A percentile compares a stretch with the other conserved stretches of the same genome.
Conservation (phyloP, 2,113 vertebrate species). For the Anarhynchus alexandrinus region DNA sequence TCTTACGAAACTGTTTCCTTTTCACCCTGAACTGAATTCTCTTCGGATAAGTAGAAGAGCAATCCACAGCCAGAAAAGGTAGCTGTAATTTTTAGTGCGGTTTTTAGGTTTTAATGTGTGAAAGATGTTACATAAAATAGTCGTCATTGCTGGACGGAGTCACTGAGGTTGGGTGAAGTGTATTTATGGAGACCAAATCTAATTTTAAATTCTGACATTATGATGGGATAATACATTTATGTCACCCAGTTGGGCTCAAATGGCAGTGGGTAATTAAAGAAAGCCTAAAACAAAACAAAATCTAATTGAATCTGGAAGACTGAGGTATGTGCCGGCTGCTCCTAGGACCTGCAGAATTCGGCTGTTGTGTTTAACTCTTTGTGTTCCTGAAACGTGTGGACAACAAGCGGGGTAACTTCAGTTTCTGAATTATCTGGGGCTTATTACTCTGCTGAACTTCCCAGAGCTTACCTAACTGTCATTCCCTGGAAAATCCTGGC, state of each 20-base stretch:
- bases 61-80: neutral
- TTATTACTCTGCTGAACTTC: neutral
- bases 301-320: neutral
- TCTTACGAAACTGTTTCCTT: slow-evolving; percentile 56
- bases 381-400: rapidly evolving
- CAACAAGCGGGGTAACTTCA: neutral
- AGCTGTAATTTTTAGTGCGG: neutral
- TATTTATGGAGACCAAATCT: slow-evolving; percentile 10
- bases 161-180: neutral
- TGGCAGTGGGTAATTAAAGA: slow-evolving; percentile 10
- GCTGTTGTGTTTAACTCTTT: neutral
- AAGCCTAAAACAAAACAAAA: neutral
- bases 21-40: neutral
- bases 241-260: slow-evolving; percentile 17
- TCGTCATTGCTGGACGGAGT: neutral
- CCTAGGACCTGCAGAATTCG: neutral
- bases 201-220: slow-evolving; percentile 62
- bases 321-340: neutral
- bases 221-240: slow-evolving; percentile 34
- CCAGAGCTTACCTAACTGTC: neutral
- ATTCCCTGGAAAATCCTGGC: neutral
- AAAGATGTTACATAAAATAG: slow-evolving; percentile 24
- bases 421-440: neutral
- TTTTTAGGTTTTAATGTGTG: neutral
- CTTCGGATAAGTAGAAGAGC: neutral